phyloP scores from a whole-genome alignment of 2,888 invertebrate genomes.

The Colletes collaris region DNA sequence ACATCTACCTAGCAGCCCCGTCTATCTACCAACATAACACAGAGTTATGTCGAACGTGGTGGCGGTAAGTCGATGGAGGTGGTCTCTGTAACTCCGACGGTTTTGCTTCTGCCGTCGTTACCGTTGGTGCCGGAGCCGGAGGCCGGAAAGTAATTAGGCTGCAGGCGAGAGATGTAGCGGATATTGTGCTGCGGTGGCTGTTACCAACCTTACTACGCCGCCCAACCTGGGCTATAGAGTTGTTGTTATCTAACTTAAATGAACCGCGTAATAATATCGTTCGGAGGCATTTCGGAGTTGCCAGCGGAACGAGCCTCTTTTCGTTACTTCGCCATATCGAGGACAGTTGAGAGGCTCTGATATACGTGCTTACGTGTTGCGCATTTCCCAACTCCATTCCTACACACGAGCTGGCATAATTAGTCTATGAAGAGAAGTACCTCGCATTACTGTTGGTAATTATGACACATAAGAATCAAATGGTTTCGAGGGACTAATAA shows the following conservation, averaged over 20 bases:
- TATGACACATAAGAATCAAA: too few species aligned
- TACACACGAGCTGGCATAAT: too few species aligned
- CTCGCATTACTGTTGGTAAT: too few species aligned
- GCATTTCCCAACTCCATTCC: not conserved
- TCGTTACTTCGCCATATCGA: conserved; percentile 65
- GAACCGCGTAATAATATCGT: conserved; percentile 81
- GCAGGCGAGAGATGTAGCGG: conserved; percentile 79
- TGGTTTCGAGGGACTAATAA: too few species aligned
- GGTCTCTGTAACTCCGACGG: conserved; percentile 33
- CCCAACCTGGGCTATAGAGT: conserved; percentile 59
- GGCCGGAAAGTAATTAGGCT: conserved; percentile 80
- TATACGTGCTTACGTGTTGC: conserved; percentile 23
- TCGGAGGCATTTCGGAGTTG: conserved; percentile 73
- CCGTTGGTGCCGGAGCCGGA: conserved; percentile 67
- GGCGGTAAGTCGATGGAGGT: conserved; percentile 47
- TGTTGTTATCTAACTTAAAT: conserved; percentile 82
- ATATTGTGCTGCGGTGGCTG: conserved; percentile 76
- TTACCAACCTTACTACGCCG: conserved; percentile 55
- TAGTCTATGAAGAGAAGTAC: too few species aligned
- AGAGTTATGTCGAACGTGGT: conserved; percentile 39
- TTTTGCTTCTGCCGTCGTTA: conserved; percentile 34
- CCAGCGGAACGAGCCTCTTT: conserved; percentile 41
- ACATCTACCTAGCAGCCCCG: conserved; percentile 19
- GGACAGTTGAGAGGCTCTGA: conserved; percentile 25
- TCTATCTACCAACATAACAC: conserved; percentile 37